Base-by-base conservation (phyloP, 2,797 vertebrate genomes). In the Thaleichthys pacificus region DNA sequence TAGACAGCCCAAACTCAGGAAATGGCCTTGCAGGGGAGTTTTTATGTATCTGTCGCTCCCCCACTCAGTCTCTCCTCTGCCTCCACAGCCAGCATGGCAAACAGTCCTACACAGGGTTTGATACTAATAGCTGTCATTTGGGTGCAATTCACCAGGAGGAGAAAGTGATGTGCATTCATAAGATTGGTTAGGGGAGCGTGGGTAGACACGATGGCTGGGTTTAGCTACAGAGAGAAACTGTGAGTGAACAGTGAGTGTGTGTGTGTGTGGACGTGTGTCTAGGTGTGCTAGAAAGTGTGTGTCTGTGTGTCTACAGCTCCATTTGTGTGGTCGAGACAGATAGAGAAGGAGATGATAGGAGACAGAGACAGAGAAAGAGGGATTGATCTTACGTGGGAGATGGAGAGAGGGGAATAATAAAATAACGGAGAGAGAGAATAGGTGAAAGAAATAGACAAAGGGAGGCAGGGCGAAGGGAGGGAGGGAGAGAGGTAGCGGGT, bases 61-160 rank as follows among this genome's bases (percentile, higher is more conserved):
- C 30, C 78, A 56, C 67, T 72, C 73, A 75, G 60, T 72, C 75
- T 80, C 80, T 85, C 49, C 26, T 72, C 66, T 56, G 74, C 78
- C 82, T 86, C 66, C 49, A 8, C 58, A n/a, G 75, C 82, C 80
- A 79, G 77, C 76, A 66, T 4, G 11, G 56, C 78, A 78, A 84
- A 83, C 75, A 85, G 76, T 71, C 83, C 38, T 76, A 84, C 77
- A 73, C 76, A 73, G 81, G 86, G 86, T 89, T 88, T 88, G 82
- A 90, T 84, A 92, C 94, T 96, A 97, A 97, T 96, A 95, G 94
- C 93, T 94, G 93, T 94, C 93, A 95, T 96, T 97, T 96, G 93
- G 93, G 94, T 35, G 93, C 93, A 94, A 93, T 92, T 94, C 94
- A 88, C 92, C 91, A 89, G 93, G 93, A 91, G 65, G 61, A 77